Percentiles rank a stretch among this genome's conserved stretches.
These are phyloP conservation scores for Enteromius treurensis DNA, from an alignment of 2,797 vertebrate genomes.

Conservation along the genomic window DNA sequence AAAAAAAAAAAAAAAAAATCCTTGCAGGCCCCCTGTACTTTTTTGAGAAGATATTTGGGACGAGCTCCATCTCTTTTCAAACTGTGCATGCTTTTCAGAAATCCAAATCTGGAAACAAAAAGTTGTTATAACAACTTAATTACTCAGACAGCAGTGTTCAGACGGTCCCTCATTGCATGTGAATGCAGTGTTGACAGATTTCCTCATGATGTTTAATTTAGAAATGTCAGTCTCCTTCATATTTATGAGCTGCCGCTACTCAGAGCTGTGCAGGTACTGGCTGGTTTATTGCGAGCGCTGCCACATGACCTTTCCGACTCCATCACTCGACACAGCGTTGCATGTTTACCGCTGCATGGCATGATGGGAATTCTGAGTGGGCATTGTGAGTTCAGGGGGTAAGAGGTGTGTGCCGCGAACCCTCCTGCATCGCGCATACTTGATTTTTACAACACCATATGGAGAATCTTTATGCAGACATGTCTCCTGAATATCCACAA, in stretches of 20 bases:
- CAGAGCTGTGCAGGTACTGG: conserved; percentile 45
- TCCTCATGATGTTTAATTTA: conserved; percentile 65
- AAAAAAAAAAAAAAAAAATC: not conserved
- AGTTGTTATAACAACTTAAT: conserved; percentile 43
- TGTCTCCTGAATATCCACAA: conserved; percentile 4
- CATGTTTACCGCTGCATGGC: conserved; percentile 43
- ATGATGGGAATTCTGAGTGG: conserved; percentile 55
- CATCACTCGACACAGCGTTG: conserved; percentile 44
- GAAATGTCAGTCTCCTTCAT: conserved; percentile 67
- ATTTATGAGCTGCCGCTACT: conserved; percentile 60
- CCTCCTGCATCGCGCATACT: conserved; percentile 2
- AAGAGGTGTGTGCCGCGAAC: not conserved
- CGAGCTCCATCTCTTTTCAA: not conserved
- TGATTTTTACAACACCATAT: conserved; percentile 9
- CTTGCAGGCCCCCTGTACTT: too few relatives aligned
- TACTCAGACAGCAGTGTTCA: conserved; percentile 26
- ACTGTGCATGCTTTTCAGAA: not conserved
- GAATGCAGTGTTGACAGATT: conserved; percentile 58
- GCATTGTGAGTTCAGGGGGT: conserved; percentile 12
- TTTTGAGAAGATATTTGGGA: not conserved
- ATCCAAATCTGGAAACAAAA: not conserved
- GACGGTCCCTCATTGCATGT: conserved; percentile 25
- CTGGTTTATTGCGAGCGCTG: conserved; percentile 53
- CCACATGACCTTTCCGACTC: conserved; percentile 63
- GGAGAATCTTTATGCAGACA: not conserved